phyloP scores from a whole-genome alignment of 1,140 invertebrate species.

The Hylyphantes graminicola region DNA sequence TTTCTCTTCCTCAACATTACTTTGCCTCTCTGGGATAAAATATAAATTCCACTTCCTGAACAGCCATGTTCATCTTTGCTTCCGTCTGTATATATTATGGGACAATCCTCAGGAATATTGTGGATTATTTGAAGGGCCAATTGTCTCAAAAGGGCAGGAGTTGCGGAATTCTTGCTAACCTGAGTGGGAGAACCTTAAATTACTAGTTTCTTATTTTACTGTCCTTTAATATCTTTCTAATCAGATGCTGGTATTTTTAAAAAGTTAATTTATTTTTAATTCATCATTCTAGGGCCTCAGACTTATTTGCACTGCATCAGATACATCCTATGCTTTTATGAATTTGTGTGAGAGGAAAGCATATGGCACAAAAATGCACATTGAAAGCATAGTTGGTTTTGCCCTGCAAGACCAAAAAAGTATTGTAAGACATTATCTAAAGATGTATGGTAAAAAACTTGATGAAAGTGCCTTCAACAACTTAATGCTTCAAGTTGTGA shows the following conservation, averaged over 20 bases:
- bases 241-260: neutral
- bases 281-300: constrained; percentile 22
- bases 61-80: too few species aligned
- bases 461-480: constrained; percentile 70
- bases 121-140: too few species aligned
- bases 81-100: too few species aligned
- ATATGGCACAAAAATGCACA: neutral
- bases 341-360: constrained; percentile 14
- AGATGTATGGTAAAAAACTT: constrained; percentile 66
- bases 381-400: constrained; percentile 9
- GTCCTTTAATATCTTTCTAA: neutral
- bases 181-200: too few species aligned
- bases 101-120: too few species aligned
- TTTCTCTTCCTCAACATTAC: too few species aligned
- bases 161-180: too few species aligned
- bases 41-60: too few species aligned
- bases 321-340: constrained; percentile 31
- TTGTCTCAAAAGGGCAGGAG: too few species aligned
- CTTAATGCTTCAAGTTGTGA: constrained; percentile 67
- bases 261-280: constrained; percentile 7
- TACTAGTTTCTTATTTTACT: too few species aligned
- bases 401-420: constrained; percentile 66
- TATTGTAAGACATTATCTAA: constrained; percentile 66
- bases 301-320: constrained; percentile 34
- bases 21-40: too few species aligned